These are phyloP conservation scores for Panthera uncia DNA, from an alignment of 2,113 vertebrate species.

Conservation along the genomic window DNA sequence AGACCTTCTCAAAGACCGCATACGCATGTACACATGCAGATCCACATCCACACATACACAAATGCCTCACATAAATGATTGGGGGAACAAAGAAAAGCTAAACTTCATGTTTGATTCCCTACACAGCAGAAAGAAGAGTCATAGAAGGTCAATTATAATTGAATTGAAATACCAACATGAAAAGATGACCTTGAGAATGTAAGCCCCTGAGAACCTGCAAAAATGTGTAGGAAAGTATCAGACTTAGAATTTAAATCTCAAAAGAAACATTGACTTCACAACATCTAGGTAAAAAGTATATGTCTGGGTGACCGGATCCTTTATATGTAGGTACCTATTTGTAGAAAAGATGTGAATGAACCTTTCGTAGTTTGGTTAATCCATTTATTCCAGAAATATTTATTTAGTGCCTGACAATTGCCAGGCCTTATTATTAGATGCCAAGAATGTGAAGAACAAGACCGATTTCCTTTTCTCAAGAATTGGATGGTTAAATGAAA, in stretches of 20 bases:
- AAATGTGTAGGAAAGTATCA: neutral
- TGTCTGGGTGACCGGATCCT: neutral
- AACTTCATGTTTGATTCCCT: neutral
- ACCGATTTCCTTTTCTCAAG: neutral
- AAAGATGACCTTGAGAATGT: neutral
- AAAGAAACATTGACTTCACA: neutral
- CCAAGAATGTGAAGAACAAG: neutral
- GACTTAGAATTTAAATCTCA: neutral
- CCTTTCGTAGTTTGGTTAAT: neutral
- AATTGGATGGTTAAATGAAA: neutral
- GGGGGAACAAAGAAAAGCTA: neutral
- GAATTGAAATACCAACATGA: neutral
- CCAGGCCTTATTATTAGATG: neutral
- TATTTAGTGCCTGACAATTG: neutral
- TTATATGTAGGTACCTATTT: neutral
- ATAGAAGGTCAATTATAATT: neutral
- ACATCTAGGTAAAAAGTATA: neutral
- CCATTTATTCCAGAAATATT: neutral
- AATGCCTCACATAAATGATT: neutral
- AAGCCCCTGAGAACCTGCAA: neutral
- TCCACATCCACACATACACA: neutral
- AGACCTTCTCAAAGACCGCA: neutral
- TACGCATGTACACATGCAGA: neutral
- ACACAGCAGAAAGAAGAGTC: neutral
- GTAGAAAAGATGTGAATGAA: neutral